Base-by-base conservation (phyloP, 2,888 invertebrate species). In the Drepanosiphum platanoidis region DNA sequence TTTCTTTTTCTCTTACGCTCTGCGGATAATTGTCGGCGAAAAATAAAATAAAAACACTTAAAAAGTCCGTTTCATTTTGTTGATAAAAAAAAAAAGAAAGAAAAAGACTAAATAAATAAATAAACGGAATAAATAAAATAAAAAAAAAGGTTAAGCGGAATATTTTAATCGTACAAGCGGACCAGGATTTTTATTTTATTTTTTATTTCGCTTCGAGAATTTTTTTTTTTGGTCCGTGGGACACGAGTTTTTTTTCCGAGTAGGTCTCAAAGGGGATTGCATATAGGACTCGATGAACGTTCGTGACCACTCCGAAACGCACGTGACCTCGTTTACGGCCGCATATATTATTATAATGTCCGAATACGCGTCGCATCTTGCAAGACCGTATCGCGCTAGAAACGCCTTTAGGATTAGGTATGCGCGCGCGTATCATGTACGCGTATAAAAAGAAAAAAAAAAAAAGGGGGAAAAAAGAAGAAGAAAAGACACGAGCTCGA, bases 291-390 rank as follows among this genome's bases (percentile, higher is more conserved):
- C 66, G 75, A 75, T 75, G 64, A 75, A 75, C 66, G 75, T 75
- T 83, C 72, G 83, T 83, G 83, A 75, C 83, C 75, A 75, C 83
- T 83, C 46, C 75, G 52, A 75, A 83, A 66, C 46, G 66, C 46
- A 75, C 66, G 66, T 83, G 83, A 83, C 83, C 75, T 75, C 83
- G 64, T 83, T 83, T 75, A 66, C 22, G 46, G 27, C 66, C 52
- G 75, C 34, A 66, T 83, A 83, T 82, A 64, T 82, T 72, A 72
- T 74, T 74, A 74, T 72, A 64, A 64, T 72, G 72, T 74, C 72
- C 72, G 32, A 61, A 72, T 71, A 72, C 64, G 32, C 32, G 27
- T 81, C 36, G 36, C 27, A 30, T 42, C 27, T 58, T 34, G 3
- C 52, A 8, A 30, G 42, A 64, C 61, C 27, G 39, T 39, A 39